phyloP scores from a whole-genome alignment of 2,797 vertebrate species.

The Novumbra hubbsi region DNA sequence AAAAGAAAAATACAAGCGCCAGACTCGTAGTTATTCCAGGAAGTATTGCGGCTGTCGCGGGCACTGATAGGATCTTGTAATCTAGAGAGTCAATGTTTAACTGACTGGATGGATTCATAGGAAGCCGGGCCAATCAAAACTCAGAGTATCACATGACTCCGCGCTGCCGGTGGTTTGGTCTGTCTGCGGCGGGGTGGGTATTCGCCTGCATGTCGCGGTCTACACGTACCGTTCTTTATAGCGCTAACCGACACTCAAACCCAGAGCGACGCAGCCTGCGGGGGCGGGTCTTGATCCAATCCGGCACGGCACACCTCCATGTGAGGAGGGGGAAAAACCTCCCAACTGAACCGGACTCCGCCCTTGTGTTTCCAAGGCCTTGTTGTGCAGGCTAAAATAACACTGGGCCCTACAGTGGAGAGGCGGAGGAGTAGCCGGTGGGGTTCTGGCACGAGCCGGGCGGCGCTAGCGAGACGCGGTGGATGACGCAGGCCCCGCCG shows the following conservation, averaged over 20 bases:
- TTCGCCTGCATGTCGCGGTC: too few species aligned
- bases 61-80: constrained; percentile 55
- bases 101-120: constrained; percentile 32
- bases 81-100: constrained; percentile 59
- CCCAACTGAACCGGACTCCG: background rate
- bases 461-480: constrained; percentile 9
- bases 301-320: background rate
- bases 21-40: constrained; percentile 48
- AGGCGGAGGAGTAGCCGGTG: background rate
- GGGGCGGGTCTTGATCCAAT: background rate
- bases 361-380: constrained; percentile 7
- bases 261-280: background rate
- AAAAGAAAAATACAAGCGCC: background rate
- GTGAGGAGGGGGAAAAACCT: constrained; percentile 15
- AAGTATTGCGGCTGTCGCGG: constrained; percentile 41
- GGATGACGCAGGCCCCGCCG: constrained; percentile 19
- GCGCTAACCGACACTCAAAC: background rate
- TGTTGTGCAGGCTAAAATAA: constrained; percentile 5
- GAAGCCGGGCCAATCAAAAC: constrained; percentile 1
- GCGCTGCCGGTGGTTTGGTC: constrained; percentile 5
- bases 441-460: background rate
- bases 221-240: too few species aligned
- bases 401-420: constrained; percentile 9
- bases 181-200: background rate
- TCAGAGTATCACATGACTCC: constrained; percentile 53